These are phyloP conservation scores for Heliothis virescens DNA, from an alignment of 1,140 invertebrate species.

Conservation along the genomic window DNA sequence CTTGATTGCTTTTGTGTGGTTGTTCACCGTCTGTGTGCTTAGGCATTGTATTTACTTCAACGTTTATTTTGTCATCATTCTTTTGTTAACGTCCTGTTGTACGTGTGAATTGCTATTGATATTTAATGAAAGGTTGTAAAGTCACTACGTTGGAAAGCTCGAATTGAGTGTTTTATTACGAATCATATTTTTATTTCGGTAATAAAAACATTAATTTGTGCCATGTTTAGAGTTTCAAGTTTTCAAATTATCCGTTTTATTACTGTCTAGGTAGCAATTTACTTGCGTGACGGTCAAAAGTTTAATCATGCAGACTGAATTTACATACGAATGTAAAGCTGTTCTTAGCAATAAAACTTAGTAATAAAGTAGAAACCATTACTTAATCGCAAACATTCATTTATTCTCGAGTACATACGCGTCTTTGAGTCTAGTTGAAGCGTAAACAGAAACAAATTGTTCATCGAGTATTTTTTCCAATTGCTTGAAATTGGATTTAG, in stretches of 20 bases:
- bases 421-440: constrained; percentile 7
- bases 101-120: not conserved
- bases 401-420: not conserved
- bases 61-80: constrained; percentile 6
- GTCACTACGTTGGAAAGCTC: not conserved
- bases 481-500: constrained; percentile 18
- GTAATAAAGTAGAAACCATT: not conserved
- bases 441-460: constrained; percentile 25
- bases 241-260: constrained; percentile 13
- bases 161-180: not conserved
- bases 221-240: constrained; percentile 26
- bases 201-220: constrained; percentile 15
- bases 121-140: not conserved
- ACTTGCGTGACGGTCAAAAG: constrained; percentile 5
- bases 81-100: not conserved
- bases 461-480: constrained; percentile 20
- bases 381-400: not conserved
- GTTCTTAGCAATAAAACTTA: not conserved
- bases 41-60: not conserved
- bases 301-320: constrained; percentile 7
- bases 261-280: constrained; percentile 13
- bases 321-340: not conserved
- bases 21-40: not conserved
- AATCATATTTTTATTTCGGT: not conserved
- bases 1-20: constrained; percentile 34